Conservation (phyloP, 2,113 vertebrate genomes). For the Chiloscyllium plagiosum region DNA sequence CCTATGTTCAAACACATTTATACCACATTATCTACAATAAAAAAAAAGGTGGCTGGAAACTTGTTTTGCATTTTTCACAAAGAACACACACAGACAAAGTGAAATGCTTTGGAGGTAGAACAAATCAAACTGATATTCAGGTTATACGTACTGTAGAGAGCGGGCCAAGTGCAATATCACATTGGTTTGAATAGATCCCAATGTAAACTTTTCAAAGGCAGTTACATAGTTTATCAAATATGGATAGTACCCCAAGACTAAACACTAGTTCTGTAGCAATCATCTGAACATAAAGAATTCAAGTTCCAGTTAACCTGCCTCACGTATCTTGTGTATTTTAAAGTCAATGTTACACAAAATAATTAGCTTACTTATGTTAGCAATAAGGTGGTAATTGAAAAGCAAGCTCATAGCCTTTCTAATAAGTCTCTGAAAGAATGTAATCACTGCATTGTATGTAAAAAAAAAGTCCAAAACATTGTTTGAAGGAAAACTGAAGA, state of each 20-base stretch:
- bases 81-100: not conserved
- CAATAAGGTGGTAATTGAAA: not conserved
- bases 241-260: not conserved
- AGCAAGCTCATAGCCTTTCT: constrained; percentile 11
- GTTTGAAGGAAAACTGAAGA: constrained; percentile 17
- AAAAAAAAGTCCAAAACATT: constrained; percentile 26
- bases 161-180: not conserved
- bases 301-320: not conserved
- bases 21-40: not conserved
- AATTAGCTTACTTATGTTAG: not conserved
- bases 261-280: not conserved
- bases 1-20: not conserved
- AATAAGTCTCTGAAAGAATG: constrained; percentile 34
- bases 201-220: not conserved
- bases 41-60: constrained; percentile 3
- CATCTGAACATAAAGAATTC: not conserved
- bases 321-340: not conserved
- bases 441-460: constrained; percentile 40
- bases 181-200: not conserved
- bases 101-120: not conserved
- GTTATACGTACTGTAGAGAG: not conserved
- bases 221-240: not conserved
- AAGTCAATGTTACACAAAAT: not conserved
- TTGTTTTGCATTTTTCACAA: constrained; percentile 2
- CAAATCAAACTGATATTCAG: not conserved